Evolutionary conservation across 2,888 invertebrate species (phyloP), one percentile per base, ranked within the genome.

Genomic region (Hyppa rectilinea): DNA sequence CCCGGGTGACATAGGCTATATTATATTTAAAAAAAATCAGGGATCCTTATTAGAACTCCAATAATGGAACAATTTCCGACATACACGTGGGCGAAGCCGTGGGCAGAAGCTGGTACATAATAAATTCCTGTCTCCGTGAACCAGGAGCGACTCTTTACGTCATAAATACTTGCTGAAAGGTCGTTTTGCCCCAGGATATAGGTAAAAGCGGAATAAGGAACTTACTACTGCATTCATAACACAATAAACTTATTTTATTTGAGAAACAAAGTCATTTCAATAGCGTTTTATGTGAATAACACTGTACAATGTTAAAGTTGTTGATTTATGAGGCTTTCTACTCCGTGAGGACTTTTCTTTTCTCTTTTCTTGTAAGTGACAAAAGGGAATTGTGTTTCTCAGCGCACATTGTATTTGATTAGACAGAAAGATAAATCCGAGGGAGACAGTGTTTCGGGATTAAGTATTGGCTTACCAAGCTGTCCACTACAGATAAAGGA

Each of bases 231-330:
- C 70, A 78, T 79, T 85, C 71, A 76, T 65, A 74, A 78, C 65
- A 79, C 62, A 74, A 72, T 75, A 74, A 76, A 71, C 71, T 53
- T 65, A 79, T 64, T 75, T 69, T 79, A 68, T 83, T 83, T 66
- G 56, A 59, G 62, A 76, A 82, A 84, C 77, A 85, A 69, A 79
- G 66, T 79, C 66, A 76, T 76, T 78, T 75, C 68, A 70, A 83
- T 83, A 67, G 63, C 60, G 38, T 38, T 78, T 82, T 80, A 78
- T 80, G 71, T 83, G 78, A 80, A 80, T 82, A 78, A 70, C 61
- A 59, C 61, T 69, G 68, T 71, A 76, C 75, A 87, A 87, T 80
- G 82, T 82, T 83, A 71, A 84, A 82, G 71, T 79, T 77, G 23
- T 31, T 69, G 79, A 84, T 79, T 82, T 82, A 84, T 31, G 68